phyloP scores from a whole-genome alignment of 2,797 vertebrate genomes.

The Labroides dimidiatus region DNA sequence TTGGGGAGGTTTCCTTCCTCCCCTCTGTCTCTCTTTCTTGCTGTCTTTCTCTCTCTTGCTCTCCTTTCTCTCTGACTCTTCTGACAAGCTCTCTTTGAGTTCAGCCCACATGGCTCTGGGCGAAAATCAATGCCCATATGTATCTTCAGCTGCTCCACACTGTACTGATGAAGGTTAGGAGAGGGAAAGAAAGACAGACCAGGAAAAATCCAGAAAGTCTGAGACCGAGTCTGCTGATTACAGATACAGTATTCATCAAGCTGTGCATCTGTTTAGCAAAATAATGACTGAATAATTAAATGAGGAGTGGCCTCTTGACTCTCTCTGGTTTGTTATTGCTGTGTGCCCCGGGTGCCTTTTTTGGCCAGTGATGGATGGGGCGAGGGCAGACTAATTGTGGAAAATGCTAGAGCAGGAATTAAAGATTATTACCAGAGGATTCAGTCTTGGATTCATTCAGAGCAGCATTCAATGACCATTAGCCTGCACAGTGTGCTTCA shows the following conservation, averaged over 20 bases:
- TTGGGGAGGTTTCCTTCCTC: slow-evolving; percentile 72
- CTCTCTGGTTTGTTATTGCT: slow-evolving; percentile 53
- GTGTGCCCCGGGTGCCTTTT: slow-evolving; percentile 82
- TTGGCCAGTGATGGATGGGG: slow-evolving; percentile 84
- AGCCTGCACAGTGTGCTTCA: slow-evolving; percentile 76
- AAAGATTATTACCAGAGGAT: slow-evolving; percentile 91
- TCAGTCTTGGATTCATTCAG: slow-evolving; percentile 87
- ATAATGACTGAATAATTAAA: slow-evolving; percentile 80
- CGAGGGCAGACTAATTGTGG: slow-evolving; percentile 90
- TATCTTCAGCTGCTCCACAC: slow-evolving; percentile 83
- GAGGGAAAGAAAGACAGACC: slow-evolving; percentile 60
- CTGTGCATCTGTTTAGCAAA: slow-evolving; percentile 71
- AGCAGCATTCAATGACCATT: slow-evolving; percentile 87
- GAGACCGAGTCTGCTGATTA: slow-evolving; percentile 60
- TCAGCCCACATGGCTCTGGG: slow-evolving; percentile 83
- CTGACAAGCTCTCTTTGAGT: slow-evolving; percentile 82
- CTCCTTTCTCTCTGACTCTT: slow-evolving; percentile 64
- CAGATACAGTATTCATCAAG: slow-evolving; percentile 75
- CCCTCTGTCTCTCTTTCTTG: slow-evolving; percentile 61
- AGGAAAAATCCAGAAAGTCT: slow-evolving; percentile 55
- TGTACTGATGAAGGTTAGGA: slow-evolving; percentile 80
- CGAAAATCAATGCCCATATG: slow-evolving; percentile 87
- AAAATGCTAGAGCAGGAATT: slow-evolving; percentile 91
- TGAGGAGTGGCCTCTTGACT: slow-evolving; percentile 71
- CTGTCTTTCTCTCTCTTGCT: slow-evolving; percentile 52